Conservation (phyloP, 1,140 invertebrate species). For the Monochamus saltuarius region DNA sequence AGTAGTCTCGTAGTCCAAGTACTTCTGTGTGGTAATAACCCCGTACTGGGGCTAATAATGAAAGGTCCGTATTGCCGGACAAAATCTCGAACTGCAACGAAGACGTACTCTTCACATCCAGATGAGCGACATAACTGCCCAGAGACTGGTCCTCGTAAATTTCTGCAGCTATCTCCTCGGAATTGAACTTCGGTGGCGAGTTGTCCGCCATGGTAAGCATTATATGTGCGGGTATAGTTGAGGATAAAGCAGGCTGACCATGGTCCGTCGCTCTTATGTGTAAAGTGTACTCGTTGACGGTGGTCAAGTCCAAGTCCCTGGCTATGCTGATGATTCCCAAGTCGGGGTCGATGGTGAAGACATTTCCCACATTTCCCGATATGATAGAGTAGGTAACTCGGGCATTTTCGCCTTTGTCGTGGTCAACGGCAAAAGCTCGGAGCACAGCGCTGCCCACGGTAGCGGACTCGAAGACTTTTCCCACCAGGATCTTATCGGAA, state of each 20-base stretch:
- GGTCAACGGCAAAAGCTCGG: conserved; percentile 74
- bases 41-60: conserved; percentile 84
- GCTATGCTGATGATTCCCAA: conserved; percentile 76
- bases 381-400: conserved; percentile 77
- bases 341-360: conserved; percentile 75
- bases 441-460: conserved; percentile 71
- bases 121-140: conserved; percentile 74
- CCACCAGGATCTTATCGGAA: conserved; percentile 70
- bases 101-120: conserved; percentile 77
- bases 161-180: conserved; percentile 62
- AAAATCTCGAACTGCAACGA: conserved; percentile 80
- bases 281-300: conserved; percentile 77
- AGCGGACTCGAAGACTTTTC: conserved; percentile 75
- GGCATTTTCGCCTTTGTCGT: conserved; percentile 80
- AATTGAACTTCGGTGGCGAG: conserved; percentile 76
- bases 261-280: conserved; percentile 79
- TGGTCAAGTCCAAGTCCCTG: conserved; percentile 69
- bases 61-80: conserved; percentile 76
- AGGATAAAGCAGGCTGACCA: conserved; percentile 71
- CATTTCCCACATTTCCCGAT: conserved; percentile 81
- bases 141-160: conserved; percentile 81
- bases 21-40: conserved; percentile 70
- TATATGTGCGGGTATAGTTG: conserved; percentile 81
- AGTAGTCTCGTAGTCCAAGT: conserved; percentile 76
- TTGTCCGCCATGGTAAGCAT: conserved; percentile 86